A percentile compares a stretch with the other conserved stretches of the same genome.
These are phyloP conservation scores for Cephalopterus ornatus DNA, from an alignment of 2,113 vertebrate species.

Conservation along the genomic window DNA sequence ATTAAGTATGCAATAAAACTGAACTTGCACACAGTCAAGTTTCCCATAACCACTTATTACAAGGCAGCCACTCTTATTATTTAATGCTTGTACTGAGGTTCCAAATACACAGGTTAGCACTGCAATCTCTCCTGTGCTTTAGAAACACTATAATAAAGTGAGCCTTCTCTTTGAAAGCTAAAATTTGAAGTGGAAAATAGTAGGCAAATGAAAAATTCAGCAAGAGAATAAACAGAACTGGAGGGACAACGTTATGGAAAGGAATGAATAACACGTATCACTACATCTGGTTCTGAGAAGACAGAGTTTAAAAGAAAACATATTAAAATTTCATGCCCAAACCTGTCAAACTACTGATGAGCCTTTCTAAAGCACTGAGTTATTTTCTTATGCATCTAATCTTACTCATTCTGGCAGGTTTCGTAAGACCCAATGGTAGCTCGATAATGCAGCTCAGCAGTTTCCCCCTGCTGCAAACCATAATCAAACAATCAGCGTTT, in stretches of 20 bases:
- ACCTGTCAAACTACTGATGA: conserved; percentile 2
- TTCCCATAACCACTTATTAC: neutral
- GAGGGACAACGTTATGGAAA: neutral
- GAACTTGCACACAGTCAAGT: conserved; percentile 12
- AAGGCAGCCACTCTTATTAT: neutral
- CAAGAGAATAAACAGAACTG: neutral
- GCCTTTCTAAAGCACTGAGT: conserved; percentile 13
- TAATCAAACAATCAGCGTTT: neutral
- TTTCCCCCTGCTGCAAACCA: neutral
- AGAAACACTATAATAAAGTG: neutral
- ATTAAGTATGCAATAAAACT: conserved; percentile 39
- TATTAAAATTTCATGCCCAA: conserved; percentile 58
- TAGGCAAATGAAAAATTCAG: conserved; percentile 22
- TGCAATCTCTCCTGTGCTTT: neutral
- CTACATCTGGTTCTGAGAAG: conserved; percentile 16
- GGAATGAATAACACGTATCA: neutral
- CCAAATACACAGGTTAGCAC: neutral
- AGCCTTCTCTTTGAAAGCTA: conserved; percentile 8
- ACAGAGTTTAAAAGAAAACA: conserved; percentile 32
- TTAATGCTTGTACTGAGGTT: neutral
- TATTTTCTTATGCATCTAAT: conserved; percentile 42
- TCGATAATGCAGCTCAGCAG: conserved; percentile 32
- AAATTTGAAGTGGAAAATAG: conserved; percentile 8
- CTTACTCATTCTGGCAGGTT: conserved; percentile 13
- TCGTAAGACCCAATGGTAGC: conserved; percentile 15